Conservation (phyloP, 2,797 vertebrate genomes). For the Cryptoprocta ferox region DNA sequence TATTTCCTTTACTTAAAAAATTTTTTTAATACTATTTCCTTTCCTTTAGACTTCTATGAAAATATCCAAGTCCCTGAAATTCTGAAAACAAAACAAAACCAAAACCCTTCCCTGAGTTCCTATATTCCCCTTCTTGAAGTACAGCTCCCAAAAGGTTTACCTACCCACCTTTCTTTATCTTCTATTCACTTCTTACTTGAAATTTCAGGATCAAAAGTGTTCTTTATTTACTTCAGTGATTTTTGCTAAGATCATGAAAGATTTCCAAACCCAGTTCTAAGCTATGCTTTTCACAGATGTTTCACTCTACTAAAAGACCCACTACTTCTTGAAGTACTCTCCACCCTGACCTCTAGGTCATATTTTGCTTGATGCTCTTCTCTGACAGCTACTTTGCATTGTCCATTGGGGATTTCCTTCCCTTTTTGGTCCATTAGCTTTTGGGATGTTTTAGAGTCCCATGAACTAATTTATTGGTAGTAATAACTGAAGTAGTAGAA, state of each 20-base stretch:
- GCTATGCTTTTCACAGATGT: not conserved
- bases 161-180: not conserved
- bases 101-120: not conserved
- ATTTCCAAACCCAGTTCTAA: not conserved
- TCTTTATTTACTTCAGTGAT: not conserved
- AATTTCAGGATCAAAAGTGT: not conserved
- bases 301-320: not conserved
- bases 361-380: not conserved
- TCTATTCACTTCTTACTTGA: not conserved
- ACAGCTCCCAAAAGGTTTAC: not conserved
- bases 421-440: not conserved
- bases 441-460: not conserved
- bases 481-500: not conserved
- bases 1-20: not conserved
- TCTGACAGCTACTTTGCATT: not conserved
- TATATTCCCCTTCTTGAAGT: not conserved
- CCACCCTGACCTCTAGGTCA: not conserved
- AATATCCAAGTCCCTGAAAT: not conserved
- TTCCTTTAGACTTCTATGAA: not conserved
- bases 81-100: not conserved
- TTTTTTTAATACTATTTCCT: not conserved
- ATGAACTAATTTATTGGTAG: not conserved
- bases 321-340: not conserved
- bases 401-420: not conserved
- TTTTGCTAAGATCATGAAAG: conserved; percentile 8